Evolutionary conservation across 2,113 vertebrate genomes (phyloP), one percentile per base, ranked within the genome.

Genomic region (Pseudopodoces humilis): DNA sequence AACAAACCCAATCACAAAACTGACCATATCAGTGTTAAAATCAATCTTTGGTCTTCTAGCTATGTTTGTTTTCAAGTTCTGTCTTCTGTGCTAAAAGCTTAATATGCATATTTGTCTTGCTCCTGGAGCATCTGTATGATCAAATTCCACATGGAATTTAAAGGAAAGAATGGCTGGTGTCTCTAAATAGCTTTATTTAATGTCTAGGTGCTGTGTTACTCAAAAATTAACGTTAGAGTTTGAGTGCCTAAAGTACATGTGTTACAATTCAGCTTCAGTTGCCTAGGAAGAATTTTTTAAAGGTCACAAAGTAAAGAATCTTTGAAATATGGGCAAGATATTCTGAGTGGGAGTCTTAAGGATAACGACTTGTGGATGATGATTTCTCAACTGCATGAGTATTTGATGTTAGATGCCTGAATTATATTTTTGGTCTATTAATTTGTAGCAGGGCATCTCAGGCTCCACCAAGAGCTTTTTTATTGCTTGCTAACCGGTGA

Each of bases 151-250:
- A 12, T 15, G 10, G 50, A 60, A 72, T 72, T 65, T 76, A 58
- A 77, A 75, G 28, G 70, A 88, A 85, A 21, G 15, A 84, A 46
- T 58, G 59, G 2, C 25, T 92, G 19, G 5, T 77, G n/a, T 47
- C 55, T 93, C 17, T 76, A 93, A 85, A 79, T 30, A 88, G 14
- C 37, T 90, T 65, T 65, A 69, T 75, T 84, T 93, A 83, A 62
- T 41, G 31, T 33, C 25, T 92, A 62, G 25, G 5, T 80, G 20
- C 20, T 49, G 27, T 15, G 10, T 55, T 72, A 22, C 37, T 88
- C 22, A 88, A 72, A 82, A 20, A 6, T 49, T n/a, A n/a, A n/a
- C n/a, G 5, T 62, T 85, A 55, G 17, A 44, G 6, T 56, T 67
- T 70, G 69, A 24, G 12, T 46, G 6, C 13, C 33, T 89, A 47